Base-by-base conservation (phyloP, 1,140 invertebrate genomes). In the Drosophila malerkotliana region DNA sequence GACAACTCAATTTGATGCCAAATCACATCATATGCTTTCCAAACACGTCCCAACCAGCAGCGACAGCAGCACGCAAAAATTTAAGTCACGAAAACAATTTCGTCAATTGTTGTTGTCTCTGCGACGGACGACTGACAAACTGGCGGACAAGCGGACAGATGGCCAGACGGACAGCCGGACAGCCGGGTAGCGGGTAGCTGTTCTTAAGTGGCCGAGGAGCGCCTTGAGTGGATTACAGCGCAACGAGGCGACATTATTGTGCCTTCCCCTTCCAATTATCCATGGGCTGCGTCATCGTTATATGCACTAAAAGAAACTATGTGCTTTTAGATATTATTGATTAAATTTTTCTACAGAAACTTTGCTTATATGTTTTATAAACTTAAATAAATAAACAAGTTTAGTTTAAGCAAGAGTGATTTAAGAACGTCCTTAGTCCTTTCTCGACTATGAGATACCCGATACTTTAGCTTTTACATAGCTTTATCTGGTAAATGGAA, bases 61-160 rank as follows among this genome's bases (percentile, higher is more conserved):
- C 62, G 66, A 32, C 67, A 71, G 67, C 34, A 56, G 73, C 73
- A 88, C 75, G 74, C 72, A 74, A 88, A 91, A 91, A 91, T 91
- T 91, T 91, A 84, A 91, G 90, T 91, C 90, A 91, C 90, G 90
- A 91, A 91, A 91, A 91, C 90, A 91, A 91, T 91, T 91, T 91
- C 80, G 81, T 79, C 90, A 90, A 91, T 91, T 91, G 90, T 91
- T 83, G 84, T 77, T 71, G 64, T 60, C 71, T 52, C 64, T 56
- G 55, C 62, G 55, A 44, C n/a, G 30, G 58, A 54, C 56, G 58
- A 44, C 44, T 21, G 58, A 63, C 51, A 72, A 53, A 45, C 53
- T 51, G 48, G 39, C 53, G 75, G 39, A 57, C 57, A 58, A 14
- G 21, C 41, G 37, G 26, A 18, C 32, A 18, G 14, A 26, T 24